These are phyloP conservation scores for Eulemur mongoz DNA, from an alignment of 2,797 vertebrate species.

Conservation along the genomic window DNA sequence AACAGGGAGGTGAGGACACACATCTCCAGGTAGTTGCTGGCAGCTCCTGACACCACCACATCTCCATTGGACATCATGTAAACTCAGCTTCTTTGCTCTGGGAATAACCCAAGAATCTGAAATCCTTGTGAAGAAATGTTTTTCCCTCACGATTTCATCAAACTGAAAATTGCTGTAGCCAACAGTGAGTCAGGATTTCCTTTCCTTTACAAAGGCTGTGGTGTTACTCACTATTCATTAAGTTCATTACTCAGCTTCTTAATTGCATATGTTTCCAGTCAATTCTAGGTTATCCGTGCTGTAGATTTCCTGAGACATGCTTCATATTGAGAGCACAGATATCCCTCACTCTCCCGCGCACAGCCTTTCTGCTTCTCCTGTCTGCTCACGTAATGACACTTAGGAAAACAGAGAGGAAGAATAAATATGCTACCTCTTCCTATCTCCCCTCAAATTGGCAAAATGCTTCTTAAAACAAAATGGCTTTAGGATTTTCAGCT, in stretches of 20 bases:
- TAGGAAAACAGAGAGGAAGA: background rate
- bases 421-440: background rate
- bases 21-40: background rate
- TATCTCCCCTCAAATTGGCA: background rate
- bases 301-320: background rate
- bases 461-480: background rate
- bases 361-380: background rate
- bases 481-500: background rate
- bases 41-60: background rate
- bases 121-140: background rate
- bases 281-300: background rate
- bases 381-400: background rate
- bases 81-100: background rate
- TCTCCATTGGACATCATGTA: accelerated
- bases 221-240: background rate
- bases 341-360: background rate
- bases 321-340: background rate
- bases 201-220: background rate
- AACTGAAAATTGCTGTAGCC: background rate
- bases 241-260: background rate
- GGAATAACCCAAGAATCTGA: background rate
- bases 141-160: background rate
- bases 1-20: background rate
- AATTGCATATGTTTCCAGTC: background rate
- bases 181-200: background rate